Percentiles rank a stretch among this genome's conserved stretches.
These are phyloP conservation scores for Nomada fabriciana DNA, from an alignment of 2,888 invertebrate species.

Conservation along the genomic window DNA sequence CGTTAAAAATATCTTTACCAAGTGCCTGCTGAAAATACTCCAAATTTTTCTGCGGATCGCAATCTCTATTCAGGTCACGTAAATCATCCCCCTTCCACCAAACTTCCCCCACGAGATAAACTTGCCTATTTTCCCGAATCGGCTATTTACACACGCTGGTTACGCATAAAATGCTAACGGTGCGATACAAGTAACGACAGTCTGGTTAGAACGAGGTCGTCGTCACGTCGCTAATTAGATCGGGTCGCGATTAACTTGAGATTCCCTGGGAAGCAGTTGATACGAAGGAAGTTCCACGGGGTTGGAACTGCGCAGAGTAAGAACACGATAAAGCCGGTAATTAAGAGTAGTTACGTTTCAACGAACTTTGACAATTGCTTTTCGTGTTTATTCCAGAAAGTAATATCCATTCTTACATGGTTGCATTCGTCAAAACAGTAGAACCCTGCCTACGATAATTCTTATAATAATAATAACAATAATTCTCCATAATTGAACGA, in stretches of 20 bases:
- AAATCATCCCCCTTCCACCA: neutral
- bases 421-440: too few species aligned
- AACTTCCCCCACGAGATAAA: neutral
- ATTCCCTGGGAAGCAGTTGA: conserved; percentile 62
- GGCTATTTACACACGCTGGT: neutral
- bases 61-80: neutral
- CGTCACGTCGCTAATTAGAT: conserved; percentile 62
- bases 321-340: conserved; percentile 55
- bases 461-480: too few species aligned
- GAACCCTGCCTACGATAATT: too few species aligned
- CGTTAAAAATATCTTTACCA: too few species aligned
- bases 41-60: neutral
- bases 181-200: neutral
- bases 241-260: conserved; percentile 62
- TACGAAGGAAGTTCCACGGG: conserved; percentile 48
- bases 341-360: conserved; percentile 42
- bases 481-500: too few species aligned
- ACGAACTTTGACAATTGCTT: neutral
- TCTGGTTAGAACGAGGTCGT: conserved; percentile 47
- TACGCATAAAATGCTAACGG: neutral
- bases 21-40: neutral
- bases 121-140: neutral
- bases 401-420: neutral
- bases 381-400: neutral
- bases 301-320: conserved; percentile 2